These are phyloP conservation scores for Carcina quercana DNA, from an alignment of 2,888 invertebrate genomes.

Conservation along the genomic window DNA sequence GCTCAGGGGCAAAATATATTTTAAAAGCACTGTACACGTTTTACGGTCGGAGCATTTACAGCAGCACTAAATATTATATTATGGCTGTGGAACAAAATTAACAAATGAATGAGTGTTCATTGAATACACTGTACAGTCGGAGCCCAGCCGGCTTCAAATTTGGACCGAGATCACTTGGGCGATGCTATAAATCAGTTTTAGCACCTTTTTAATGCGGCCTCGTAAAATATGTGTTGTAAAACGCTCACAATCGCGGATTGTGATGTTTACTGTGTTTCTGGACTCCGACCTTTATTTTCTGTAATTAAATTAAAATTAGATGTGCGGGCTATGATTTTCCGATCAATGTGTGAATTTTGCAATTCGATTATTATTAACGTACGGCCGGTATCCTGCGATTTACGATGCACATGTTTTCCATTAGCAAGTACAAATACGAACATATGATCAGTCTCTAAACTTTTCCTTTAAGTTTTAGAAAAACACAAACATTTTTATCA, in stretches of 20 bases:
- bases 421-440: too few relatives aligned
- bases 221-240: conserved; percentile 51
- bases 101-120: conserved; percentile 62
- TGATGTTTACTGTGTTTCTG: conserved; percentile 13
- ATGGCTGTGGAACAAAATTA: conserved; percentile 55
- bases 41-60: conserved; percentile 55
- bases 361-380: too few relatives aligned
- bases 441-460: too few relatives aligned
- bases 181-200: conserved; percentile 65
- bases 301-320: too few relatives aligned
- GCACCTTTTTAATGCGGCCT: conserved; percentile 58
- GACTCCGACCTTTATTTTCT: too few relatives aligned
- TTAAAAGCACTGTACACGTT: conserved; percentile 45
- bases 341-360: too few relatives aligned
- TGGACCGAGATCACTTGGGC: conserved; percentile 24
- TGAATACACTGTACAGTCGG: conserved; percentile 54
- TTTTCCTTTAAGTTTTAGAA: too few relatives aligned
- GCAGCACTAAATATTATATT: conserved; percentile 54
- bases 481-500: too few relatives aligned
- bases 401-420: too few relatives aligned
- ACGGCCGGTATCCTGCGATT: too few relatives aligned
- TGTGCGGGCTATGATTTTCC: too few relatives aligned
- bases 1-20: conserved; percentile 33
- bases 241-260: conserved; percentile 24
- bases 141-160: conserved; percentile 38